Conservation (phyloP, 2,113 vertebrate genomes). For the Silurus meridionalis region DNA sequence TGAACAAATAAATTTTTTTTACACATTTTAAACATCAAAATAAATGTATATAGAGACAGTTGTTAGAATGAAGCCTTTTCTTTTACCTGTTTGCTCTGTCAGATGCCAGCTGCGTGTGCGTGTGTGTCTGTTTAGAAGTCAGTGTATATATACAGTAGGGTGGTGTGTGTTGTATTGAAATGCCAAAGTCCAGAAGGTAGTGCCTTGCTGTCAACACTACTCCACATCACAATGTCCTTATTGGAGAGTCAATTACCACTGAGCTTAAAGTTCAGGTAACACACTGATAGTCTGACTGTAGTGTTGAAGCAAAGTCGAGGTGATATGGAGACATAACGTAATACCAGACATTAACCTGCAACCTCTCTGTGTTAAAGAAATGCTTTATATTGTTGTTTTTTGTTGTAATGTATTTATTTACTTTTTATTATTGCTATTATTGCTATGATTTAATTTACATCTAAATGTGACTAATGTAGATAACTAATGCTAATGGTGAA, state of each 20-base stretch:
- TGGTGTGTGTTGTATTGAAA: conserved; percentile 47
- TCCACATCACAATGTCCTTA: conserved; percentile 46
- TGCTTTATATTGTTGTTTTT: neutral
- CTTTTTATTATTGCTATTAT: neutral
- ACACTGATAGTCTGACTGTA: conserved; percentile 5
- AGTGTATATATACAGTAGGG: conserved; percentile 60
- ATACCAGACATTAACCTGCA: neutral
- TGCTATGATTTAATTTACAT: no score
- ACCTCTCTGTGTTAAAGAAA: neutral
- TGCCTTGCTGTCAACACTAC: conserved; percentile 62
- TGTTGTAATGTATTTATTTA: neutral
- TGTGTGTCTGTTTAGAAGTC: neutral
- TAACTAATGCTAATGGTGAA: neutral
- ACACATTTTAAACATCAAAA: neutral
- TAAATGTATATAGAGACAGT: neutral
- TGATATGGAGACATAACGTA: neutral
- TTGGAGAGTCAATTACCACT: conserved; percentile 42
- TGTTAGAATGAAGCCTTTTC: neutral
- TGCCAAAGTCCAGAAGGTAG: conserved; percentile 67
- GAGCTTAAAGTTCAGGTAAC: conserved; percentile 16
- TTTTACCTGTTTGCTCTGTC: conserved; percentile 56
- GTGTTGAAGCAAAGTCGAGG: neutral
- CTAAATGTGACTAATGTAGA: neutral
- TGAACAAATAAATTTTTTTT: neutral
- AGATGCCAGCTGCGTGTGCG: conserved; percentile 51